Base-by-base conservation (phyloP, 2,797 vertebrate species). In the Sphenodon punctatus region DNA sequence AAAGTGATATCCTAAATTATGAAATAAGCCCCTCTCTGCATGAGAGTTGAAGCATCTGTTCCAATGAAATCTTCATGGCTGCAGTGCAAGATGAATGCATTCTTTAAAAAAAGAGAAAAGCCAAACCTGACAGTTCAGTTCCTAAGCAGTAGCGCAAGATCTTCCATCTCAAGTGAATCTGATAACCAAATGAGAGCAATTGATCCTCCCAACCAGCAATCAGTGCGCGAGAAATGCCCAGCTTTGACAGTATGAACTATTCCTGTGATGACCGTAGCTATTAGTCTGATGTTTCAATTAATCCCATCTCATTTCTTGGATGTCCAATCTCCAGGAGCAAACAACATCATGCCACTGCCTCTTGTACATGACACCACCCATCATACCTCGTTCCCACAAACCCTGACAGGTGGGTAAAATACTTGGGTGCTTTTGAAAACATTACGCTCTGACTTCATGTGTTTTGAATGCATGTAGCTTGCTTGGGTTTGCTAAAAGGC, bases 31-130 rank as follows among this genome's bases (percentile, higher is more conserved):
- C 2, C 15, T 43, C n/a, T 63, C 55, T 48, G 27, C 70, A 27
- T 64, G 77, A 93, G 76, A 56, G 51, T 64, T 84, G 75, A 76
- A 65, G 42, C 70, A 75, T 82, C 73, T 90, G 82, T 69, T 88
- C n/a, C 61, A 27, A 20, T 32, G 30, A 71, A 25, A 49, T 36
- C 14, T 61, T 70, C 39, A 23, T 61, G 43, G 60, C 49, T 69
- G 34, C 69, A 63, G 42, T 10, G 66, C 43, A n/a, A 25, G 76
- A 67, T 72, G 66, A 70, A 45, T 16, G 32, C 23, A 68, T 63
- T 59, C 55, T 81, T 43, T 2, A 10, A 64, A 9, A 55, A 49
- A 55, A 42, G 41, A 48, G 42, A 19, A 5, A 8, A 22, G 53
- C 73, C 34, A 27, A 75, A 61, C 6, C 5, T 59, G 64, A 78